A percentile compares a stretch with the other conserved stretches of the same genome.
Conservation (phyloP, 2,797 vertebrate species). For the Syngnathus acus region DNA sequence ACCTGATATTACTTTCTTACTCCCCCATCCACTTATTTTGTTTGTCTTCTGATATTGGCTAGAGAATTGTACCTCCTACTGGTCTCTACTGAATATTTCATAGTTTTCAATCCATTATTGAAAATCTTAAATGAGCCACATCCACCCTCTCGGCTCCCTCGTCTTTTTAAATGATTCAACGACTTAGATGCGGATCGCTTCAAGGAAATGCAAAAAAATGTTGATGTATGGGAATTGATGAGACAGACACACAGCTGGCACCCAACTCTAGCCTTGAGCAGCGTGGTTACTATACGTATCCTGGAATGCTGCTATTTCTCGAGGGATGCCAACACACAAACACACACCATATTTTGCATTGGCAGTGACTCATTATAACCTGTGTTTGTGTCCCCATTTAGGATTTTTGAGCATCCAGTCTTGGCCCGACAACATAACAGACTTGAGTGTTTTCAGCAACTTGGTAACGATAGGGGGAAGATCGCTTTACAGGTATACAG, state of each 20-base stretch:
- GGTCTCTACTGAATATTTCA: conserved; percentile 64
- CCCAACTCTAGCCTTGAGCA: conserved; percentile 29
- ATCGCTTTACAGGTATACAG: conserved; percentile 83
- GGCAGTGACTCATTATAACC: conserved; percentile 29
- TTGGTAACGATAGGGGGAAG: conserved; percentile 91
- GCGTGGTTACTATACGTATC: conserved; percentile 10
- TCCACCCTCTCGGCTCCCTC: conserved; percentile 50
- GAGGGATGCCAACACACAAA: not conserved
- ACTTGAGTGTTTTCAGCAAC: conserved; percentile 94
- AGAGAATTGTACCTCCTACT: conserved; percentile 33
- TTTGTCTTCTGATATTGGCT: conserved; percentile 48
- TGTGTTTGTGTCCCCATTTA: conserved; percentile 42
- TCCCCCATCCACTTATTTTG: conserved; percentile 34
- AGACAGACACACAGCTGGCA: conserved; percentile 12
- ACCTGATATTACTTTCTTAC: conserved; percentile 15
- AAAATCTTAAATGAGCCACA: conserved; percentile 57
- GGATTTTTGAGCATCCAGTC: conserved; percentile 96
- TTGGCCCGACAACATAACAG: conserved; percentile 96
- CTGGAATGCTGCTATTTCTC: conserved; percentile 22
- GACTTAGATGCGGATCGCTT: conserved; percentile 17
- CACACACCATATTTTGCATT: conserved; percentile 9
- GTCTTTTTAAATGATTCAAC: conserved; percentile 61
- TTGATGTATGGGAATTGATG: conserved; percentile 34
- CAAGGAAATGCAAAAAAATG: conserved; percentile 50
- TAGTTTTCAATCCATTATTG: conserved; percentile 67